Base-by-base conservation (phyloP, 2,888 invertebrate species). In the Athetis lepigone region DNA sequence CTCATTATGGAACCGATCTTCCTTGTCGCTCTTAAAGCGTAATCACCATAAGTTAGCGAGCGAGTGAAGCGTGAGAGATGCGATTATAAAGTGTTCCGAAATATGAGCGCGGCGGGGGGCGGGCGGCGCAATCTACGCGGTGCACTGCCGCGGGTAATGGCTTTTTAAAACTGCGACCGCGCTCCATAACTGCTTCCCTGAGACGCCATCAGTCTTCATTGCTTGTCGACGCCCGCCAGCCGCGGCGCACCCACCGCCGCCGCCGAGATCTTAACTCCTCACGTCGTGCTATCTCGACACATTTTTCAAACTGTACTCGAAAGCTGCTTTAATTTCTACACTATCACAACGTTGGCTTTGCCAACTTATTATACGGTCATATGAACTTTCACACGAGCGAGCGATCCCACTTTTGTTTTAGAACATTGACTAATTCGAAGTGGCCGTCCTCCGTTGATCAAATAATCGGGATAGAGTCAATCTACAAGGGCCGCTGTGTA, bases 141-240 rank as follows among this genome's bases (percentile, higher is more conserved):
- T 93, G 93, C 94, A 93, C 84, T 89, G 92, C 92, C 89, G 86
- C 91, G 89, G 89, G 92, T 95, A 95, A 95, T 94, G 93, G 94
- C 93, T 93, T 95, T 95, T 95, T 95, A 94, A 95, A 94, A 93
- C 94, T 94, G 92, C 95, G 95, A 95, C 94, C 93, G 92, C 92
- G 95, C 93, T 95, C 95, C 94, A 92, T 93, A 93, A 92, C 93
- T 90, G 92, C 93, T 94, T 92, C 87, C 87, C 90, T 91, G 92
- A 92, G 92, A 93, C 91, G 93, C 92, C 93, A 94, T 95, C 94
- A 94, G 91, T 94, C 94, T 94, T 93, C 95, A 95, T 95, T 95
- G 95, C 93, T 93, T 95, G 95, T 95, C 95, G 93, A 89, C 95
- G 90, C 92, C 89, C 89, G 89, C 88, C 86, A 85, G 78, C 70